Percentiles rank a stretch among this genome's conserved stretches.
These are phyloP conservation scores for Euplagia quadripunctaria DNA, from an alignment of 2,888 invertebrate species.

Conservation along the genomic window DNA sequence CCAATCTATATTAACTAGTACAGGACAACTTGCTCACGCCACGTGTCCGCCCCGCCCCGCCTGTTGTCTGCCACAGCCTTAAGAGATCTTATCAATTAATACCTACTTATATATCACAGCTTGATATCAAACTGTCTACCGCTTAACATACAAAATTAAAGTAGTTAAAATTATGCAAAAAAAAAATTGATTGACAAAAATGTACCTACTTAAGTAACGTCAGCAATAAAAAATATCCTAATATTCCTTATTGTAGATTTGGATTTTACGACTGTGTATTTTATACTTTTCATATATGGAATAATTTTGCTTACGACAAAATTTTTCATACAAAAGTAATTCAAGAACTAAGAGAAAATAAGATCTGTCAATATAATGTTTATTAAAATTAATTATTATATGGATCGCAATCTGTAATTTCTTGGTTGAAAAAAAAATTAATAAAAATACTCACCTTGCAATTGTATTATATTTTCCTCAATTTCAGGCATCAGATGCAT, in stretches of 20 bases:
- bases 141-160: background rate
- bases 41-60: no score
- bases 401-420: no score
- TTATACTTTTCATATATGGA: background rate
- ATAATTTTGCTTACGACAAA: background rate
- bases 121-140: background rate
- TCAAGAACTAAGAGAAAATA: background rate
- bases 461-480: conserved; percentile 88
- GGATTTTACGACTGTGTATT: background rate
- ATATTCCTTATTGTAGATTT: background rate
- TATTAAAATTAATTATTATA: background rate
- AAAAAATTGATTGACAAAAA: background rate
- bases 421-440: background rate
- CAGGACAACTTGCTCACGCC: no score
- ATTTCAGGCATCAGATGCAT: conserved; percentile 94
- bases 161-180: no score
- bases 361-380: background rate
- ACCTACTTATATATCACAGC: background rate
- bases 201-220: background rate
- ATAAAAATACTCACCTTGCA: conserved; percentile 81
- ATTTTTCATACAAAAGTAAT: background rate
- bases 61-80: no score
- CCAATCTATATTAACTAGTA: no score
- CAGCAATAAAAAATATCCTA: background rate
- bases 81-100: background rate